Evolutionary conservation across 2,888 invertebrate species (phyloP), one percentile per base, ranked within the genome.

Genomic region (Cecidostiba fungosa): DNA sequence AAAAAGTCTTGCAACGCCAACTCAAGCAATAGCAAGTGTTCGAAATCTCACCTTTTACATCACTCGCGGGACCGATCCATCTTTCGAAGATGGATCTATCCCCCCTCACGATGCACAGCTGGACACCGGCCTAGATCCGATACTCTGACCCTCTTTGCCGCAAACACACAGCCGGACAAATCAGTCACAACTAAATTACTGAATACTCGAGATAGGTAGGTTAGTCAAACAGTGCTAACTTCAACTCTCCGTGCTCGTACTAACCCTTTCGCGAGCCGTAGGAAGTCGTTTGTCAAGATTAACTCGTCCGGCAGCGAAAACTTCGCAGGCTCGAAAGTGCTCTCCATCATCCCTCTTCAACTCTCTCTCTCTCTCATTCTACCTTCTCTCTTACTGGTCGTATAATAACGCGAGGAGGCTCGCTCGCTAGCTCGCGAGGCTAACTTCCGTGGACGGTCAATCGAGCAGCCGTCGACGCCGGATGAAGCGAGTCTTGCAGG

Each of bases 251-350:
- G 32, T 47, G 66, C 66, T 47, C 36, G 72, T n/a, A 26, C 29
- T 19, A 66, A 43, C 70, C 16, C 43, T 59, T 84, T 16, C 10
- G 66, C 26, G 10, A 5, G 10, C 47, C 50, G n/a, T 54, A 50
- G 77, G 76, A 85, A 85, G 83, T 86, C 86, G 62, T 86, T 86
- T 80, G 77, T 86, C 86, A 86, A 81, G 80, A 86, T 86, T 86
- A 86, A 70, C 79, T 79, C 73, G 76, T 86, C 77, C 72, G 50
- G 77, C 47, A 39, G 74, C 29, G 83, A 86, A 83, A 85, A 85
- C 74, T 85, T 85, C 79, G 74, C 70, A 70, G 85, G 72, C 73
- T 85, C 36, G 70, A 82, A 85, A 83, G 86, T 80, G 36, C 79
- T 39, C 62, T 86, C 86, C 76, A 83, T 86, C 86, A 82, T 77